Conservation (phyloP, 2,113 vertebrate species). For the Nestor notabilis region DNA sequence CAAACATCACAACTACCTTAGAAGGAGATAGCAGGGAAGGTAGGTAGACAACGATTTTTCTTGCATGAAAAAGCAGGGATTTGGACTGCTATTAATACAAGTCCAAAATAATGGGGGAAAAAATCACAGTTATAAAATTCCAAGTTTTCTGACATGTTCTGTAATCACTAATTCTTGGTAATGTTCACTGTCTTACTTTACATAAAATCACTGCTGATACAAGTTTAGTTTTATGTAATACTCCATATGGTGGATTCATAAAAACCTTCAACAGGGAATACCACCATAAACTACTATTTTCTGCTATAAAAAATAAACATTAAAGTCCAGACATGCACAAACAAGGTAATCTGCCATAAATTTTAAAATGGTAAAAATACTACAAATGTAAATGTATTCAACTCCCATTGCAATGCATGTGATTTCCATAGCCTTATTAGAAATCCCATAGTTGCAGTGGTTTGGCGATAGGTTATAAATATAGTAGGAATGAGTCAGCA, state of each 20-base stretch:
- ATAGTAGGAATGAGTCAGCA: slow-evolving; percentile 81
- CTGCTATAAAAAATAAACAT: slow-evolving; percentile 80
- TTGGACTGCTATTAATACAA: neutral
- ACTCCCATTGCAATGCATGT: slow-evolving; percentile 75
- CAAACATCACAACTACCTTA: neutral
- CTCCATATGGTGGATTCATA: slow-evolving; percentile 79
- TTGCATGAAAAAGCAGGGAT: neutral
- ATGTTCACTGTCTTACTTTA: slow-evolving; percentile 64
- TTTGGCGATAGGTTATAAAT: slow-evolving; percentile 80
- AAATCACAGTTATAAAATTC: slow-evolving; percentile 1
- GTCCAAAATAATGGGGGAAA: neutral
- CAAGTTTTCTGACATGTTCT: slow-evolving; percentile 47
- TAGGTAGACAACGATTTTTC: neutral
- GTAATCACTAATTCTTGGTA: slow-evolving; percentile 70
- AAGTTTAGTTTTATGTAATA: slow-evolving; percentile 75
- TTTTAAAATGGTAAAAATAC: slow-evolving; percentile 79
- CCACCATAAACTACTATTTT: slow-evolving; percentile 81
- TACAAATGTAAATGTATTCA: slow-evolving; percentile 82
- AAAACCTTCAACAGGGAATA: slow-evolving; percentile 82
- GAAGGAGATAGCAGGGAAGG: neutral
- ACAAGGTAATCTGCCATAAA: slow-evolving; percentile 86
- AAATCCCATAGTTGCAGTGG: slow-evolving; percentile 73
- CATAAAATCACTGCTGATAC: slow-evolving; percentile 69
- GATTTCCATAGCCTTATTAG: slow-evolving; percentile 84
- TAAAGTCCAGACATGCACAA: slow-evolving; percentile 82